A percentile compares a stretch with the other conserved stretches of the same genome.
Conservation (phyloP, 2,888 invertebrate genomes). For the Dryomyza anilis region DNA sequence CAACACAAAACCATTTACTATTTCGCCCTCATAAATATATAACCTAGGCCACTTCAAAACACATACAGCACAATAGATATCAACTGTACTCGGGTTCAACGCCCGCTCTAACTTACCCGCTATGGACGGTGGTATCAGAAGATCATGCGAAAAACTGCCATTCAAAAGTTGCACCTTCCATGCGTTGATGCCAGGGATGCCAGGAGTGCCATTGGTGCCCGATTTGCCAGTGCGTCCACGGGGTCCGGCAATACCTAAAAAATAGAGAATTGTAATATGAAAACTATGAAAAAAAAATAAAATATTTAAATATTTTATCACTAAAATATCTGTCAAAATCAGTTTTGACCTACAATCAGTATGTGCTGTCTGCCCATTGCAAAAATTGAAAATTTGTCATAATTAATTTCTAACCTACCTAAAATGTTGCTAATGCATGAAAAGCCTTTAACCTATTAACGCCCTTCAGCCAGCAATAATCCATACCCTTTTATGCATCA, state of each 20-base stretch:
- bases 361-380: background rate
- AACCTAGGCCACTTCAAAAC: no score
- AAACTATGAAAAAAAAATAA: background rate
- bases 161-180: slow-evolving; percentile 69
- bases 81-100: no score
- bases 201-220: slow-evolving; percentile 75
- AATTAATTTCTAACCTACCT: slow-evolving; percentile 9
- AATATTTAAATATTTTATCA: no score
- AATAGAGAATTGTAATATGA: background rate
- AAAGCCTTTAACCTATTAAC: no score
- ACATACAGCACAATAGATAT: no score
- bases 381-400: slow-evolving; percentile 4
- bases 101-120: slow-evolving; percentile 63
- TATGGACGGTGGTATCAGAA: slow-evolving; percentile 86
- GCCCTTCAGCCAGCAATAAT: no score
- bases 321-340: no score
- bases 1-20: no score
- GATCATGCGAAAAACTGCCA: slow-evolving; percentile 67
- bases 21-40: no score
- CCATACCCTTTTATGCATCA: no score
- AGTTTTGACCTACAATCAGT: no score
- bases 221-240: slow-evolving; percentile 76
- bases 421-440: no score
- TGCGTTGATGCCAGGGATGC: slow-evolving; percentile 81
- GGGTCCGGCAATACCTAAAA: slow-evolving; percentile 65